These are phyloP conservation scores for Apeltes quadracus DNA, from an alignment of 2,113 vertebrate genomes.

Conservation along the genomic window DNA sequence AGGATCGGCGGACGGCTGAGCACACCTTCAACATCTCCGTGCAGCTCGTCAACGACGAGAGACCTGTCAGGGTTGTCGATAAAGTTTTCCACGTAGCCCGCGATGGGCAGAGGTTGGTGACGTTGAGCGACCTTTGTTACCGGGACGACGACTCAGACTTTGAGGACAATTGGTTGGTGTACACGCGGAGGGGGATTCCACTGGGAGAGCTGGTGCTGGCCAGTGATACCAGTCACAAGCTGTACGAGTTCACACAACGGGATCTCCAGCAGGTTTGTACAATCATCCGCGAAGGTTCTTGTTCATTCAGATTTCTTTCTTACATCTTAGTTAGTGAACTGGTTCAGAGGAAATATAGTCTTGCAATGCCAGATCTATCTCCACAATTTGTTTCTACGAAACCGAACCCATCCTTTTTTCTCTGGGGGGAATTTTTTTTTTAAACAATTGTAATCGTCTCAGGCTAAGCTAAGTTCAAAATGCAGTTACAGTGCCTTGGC, in stretches of 20 bases:
- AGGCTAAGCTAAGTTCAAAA: too few relatives aligned
- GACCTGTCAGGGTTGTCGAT: conserved; percentile 84
- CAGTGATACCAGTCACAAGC: conserved; percentile 80
- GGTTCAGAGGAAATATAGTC: too few relatives aligned
- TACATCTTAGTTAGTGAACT: too few relatives aligned
- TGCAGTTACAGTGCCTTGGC: too few relatives aligned
- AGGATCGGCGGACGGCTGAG: conserved; percentile 57
- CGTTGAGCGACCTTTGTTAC: conserved; percentile 83
- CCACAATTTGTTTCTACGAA: too few relatives aligned
- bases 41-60: conserved; percentile 88
- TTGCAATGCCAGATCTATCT: too few relatives aligned
- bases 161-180: conserved; percentile 86
- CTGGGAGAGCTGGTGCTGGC: conserved; percentile 86
- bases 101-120: conserved; percentile 84
- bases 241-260: conserved; percentile 87
- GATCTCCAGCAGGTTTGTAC: conserved; percentile 78
- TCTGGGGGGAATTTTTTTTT: too few relatives aligned
- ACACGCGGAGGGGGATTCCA: conserved; percentile 85
- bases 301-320: too few relatives aligned
- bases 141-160: conserved; percentile 89
- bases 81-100: conserved; percentile 85
- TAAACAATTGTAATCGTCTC: too few relatives aligned
- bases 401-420: too few relatives aligned
- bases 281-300: background rate
- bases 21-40: conserved; percentile 84